phyloP scores from a whole-genome alignment of 2,113 vertebrate genomes.

The Oncorhynchus mykiss region DNA sequence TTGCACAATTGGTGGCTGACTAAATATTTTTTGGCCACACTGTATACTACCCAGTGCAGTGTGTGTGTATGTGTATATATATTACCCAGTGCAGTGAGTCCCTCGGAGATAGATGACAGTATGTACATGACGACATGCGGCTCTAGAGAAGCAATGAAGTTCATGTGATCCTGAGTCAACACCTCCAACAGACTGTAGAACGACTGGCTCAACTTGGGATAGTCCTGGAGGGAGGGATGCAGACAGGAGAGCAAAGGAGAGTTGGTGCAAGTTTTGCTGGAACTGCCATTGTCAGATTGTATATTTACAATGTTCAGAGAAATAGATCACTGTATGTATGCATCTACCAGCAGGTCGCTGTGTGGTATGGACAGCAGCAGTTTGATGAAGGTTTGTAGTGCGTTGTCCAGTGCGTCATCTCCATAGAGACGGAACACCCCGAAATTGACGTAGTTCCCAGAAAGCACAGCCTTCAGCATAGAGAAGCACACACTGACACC shows the following conservation, averaged over 20 bases:
- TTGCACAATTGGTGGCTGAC: too few species aligned
- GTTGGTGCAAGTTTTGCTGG: too few species aligned
- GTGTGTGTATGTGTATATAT: background rate
- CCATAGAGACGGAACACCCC: constrained; percentile 98
- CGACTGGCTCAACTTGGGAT: constrained; percentile 98
- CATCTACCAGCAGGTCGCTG: constrained; percentile 88
- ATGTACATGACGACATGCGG: constrained; percentile 99
- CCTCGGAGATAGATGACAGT: constrained; percentile 97
- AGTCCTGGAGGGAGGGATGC: constrained; percentile 77
- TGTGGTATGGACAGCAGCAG: constrained; percentile 97
- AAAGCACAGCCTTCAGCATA: constrained; percentile 97
- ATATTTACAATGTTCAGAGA: background rate
- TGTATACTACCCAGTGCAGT: too few species aligned
- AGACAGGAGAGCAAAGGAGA: too few species aligned
- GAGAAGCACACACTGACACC: constrained; percentile 98
- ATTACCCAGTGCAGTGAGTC: constrained; percentile 94
- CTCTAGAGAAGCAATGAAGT: constrained; percentile 97
- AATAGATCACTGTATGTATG: background rate
- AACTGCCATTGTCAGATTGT: background rate
- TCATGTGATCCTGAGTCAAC: constrained; percentile 99
- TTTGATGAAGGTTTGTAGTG: constrained; percentile 96
- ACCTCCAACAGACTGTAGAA: constrained; percentile 98
- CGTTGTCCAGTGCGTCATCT: constrained; percentile 94
- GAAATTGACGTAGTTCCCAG: constrained; percentile 98
- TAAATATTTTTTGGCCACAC: too few species aligned